phyloP scores from a whole-genome alignment of 2,113 vertebrate species.

The Muntiacus muntjak region DNA sequence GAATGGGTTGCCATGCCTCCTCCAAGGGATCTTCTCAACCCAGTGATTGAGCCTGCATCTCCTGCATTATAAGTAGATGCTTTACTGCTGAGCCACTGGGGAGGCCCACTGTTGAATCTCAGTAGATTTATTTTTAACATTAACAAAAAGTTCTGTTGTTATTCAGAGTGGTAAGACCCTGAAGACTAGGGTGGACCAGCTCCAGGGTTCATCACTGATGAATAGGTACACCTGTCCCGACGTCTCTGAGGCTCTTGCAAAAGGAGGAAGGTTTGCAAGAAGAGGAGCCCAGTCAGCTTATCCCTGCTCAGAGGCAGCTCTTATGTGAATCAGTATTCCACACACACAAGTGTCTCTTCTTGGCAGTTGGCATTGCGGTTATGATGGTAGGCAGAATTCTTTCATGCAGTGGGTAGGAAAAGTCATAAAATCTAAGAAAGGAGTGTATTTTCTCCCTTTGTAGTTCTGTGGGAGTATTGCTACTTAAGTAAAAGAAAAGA shows the following conservation, averaged over 20 bases:
- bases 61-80: neutral
- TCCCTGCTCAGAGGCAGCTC: neutral
- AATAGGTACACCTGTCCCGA: neutral
- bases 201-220: neutral
- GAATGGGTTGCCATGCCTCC: neutral
- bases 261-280: neutral
- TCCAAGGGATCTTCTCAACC: neutral
- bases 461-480: neutral
- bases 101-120: neutral
- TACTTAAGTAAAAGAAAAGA: neutral
- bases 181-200: neutral
- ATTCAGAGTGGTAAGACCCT: neutral
- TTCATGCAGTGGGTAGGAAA: neutral
- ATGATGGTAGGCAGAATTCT: neutral
- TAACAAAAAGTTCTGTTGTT: neutral
- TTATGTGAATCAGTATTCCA: neutral
- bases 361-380: neutral
- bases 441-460: neutral
- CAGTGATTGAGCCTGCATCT: neutral
- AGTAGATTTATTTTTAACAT: neutral
- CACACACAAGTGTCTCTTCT: neutral
- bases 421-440: neutral
- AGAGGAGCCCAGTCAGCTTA: neutral
- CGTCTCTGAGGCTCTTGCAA: neutral
- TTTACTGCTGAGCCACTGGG: neutral